These are phyloP conservation scores for Recurvirostra avosetta DNA, from an alignment of 2,113 vertebrate genomes.

Conservation along the genomic window DNA sequence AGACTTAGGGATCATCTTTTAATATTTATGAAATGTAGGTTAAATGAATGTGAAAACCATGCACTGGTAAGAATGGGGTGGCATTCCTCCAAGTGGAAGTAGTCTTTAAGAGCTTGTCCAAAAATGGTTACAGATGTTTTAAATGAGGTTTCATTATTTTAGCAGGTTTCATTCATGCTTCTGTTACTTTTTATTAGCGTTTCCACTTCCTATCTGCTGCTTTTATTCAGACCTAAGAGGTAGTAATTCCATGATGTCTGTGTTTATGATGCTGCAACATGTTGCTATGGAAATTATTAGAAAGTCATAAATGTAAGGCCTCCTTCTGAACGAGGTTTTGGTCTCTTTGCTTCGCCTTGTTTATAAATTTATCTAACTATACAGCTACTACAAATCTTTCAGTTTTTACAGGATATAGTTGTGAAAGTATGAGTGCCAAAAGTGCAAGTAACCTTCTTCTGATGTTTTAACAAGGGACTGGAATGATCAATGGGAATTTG, in stretches of 20 bases:
- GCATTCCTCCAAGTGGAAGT: slow-evolving; percentile 43
- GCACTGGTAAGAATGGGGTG: background rate
- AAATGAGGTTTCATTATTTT: slow-evolving; percentile 28
- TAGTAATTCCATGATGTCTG: background rate
- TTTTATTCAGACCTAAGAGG: background rate
- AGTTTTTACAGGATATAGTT: background rate
- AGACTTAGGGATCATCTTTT: slow-evolving; percentile 8
- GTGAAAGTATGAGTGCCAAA: background rate
- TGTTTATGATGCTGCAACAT: background rate
- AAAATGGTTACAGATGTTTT: slow-evolving; percentile 21
- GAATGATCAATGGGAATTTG: background rate
- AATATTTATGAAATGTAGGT: background rate
- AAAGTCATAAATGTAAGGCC: background rate
- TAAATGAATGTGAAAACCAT: slow-evolving; percentile 26
- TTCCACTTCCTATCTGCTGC: background rate
- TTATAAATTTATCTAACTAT: background rate
- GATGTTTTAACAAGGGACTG: background rate
- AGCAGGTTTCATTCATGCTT: background rate
- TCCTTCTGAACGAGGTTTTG: background rate
- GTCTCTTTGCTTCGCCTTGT: background rate
- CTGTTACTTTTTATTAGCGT: background rate
- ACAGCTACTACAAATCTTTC: background rate
- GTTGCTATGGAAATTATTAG: background rate
- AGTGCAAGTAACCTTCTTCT: background rate
- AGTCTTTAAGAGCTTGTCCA: slow-evolving; percentile 23